Percentiles rank a stretch among this genome's conserved stretches.
These are phyloP conservation scores for Chirona hameri DNA, from an alignment of 2,888 invertebrate species.

Conservation along the genomic window DNA sequence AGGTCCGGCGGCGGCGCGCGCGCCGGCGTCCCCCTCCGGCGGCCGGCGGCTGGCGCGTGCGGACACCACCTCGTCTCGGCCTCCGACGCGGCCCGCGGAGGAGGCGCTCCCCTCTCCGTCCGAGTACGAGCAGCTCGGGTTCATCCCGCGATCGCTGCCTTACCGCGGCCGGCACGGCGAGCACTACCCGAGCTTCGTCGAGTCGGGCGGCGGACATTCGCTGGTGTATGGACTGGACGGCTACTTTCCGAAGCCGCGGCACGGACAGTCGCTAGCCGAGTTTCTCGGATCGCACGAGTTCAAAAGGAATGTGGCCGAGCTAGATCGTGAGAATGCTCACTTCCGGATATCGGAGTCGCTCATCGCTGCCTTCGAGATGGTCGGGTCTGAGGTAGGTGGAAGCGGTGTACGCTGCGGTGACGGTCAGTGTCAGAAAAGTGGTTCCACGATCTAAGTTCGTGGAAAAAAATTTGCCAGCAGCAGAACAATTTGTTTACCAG, in stretches of 20 bases:
- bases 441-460: too few species aligned
- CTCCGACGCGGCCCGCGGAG: neutral
- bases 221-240: slow-evolving; percentile 33
- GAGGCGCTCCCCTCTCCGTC: neutral
- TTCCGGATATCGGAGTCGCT: slow-evolving; percentile 79
- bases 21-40: neutral
- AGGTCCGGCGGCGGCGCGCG: neutral
- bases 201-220: slow-evolving; percentile 25
- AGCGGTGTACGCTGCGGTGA: too few species aligned
- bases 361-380: slow-evolving; percentile 61
- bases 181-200: neutral
- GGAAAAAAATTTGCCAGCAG: too few species aligned
- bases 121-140: slow-evolving; percentile 24
- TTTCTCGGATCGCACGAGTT: slow-evolving; percentile 46
- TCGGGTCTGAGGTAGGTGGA: neutral
- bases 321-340: slow-evolving; percentile 81
- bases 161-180: neutral
- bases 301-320: slow-evolving; percentile 69
- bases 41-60: neutral
- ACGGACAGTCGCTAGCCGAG: slow-evolving; percentile 38
- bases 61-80: neutral
- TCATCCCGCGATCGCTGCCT: neutral
- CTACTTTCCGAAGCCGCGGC: slow-evolving; percentile 39
- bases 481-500: too few species aligned
- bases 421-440: too few species aligned